These are phyloP conservation scores for Coptodon bakossiorum DNA, from an alignment of 2,113 vertebrate species.

Conservation along the genomic window DNA sequence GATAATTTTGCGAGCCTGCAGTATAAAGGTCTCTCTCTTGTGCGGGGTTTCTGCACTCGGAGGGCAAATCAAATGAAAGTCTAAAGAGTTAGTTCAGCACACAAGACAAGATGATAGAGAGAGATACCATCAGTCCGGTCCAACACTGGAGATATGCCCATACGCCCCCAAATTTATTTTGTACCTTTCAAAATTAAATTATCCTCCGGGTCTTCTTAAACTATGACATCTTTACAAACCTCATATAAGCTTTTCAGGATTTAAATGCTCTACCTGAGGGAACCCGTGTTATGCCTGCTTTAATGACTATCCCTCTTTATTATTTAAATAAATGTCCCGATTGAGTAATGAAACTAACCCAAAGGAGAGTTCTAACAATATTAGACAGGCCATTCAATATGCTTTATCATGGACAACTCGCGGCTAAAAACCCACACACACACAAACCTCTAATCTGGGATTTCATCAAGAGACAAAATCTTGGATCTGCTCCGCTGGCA, in stretches of 20 bases:
- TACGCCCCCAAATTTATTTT: neutral
- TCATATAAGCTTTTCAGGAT: neutral
- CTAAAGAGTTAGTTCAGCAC: slow-evolving; percentile 5
- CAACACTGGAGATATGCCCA: neutral
- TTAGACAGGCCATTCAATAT: slow-evolving; percentile 6
- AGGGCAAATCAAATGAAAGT: slow-evolving; percentile 21
- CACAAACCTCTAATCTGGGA: slow-evolving; percentile 27
- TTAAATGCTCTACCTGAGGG: neutral
- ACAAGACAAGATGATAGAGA: slow-evolving; percentile 34
- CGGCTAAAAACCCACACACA: slow-evolving; percentile 23
- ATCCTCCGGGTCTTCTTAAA: neutral
- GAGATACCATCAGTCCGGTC: slow-evolving; percentile 17
- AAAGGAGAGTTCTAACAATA: neutral
- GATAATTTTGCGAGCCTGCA: slow-evolving; percentile 62
- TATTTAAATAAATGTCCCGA: neutral
- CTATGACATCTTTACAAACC: neutral
- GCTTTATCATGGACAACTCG: neutral
- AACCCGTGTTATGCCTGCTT: neutral
- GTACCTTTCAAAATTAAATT: neutral
- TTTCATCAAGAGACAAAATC: slow-evolving; percentile 43
- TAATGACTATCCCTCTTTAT: neutral
- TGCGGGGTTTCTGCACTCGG: neutral
- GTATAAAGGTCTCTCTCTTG: slow-evolving; percentile 61
- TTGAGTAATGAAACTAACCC: neutral
- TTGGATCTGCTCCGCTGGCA: slow-evolving; percentile 40